Percentiles rank a stretch among this genome's conserved stretches.
phyloP scores from a whole-genome alignment of 2,797 vertebrate genomes.

The Rhinoraja longicauda region DNA sequence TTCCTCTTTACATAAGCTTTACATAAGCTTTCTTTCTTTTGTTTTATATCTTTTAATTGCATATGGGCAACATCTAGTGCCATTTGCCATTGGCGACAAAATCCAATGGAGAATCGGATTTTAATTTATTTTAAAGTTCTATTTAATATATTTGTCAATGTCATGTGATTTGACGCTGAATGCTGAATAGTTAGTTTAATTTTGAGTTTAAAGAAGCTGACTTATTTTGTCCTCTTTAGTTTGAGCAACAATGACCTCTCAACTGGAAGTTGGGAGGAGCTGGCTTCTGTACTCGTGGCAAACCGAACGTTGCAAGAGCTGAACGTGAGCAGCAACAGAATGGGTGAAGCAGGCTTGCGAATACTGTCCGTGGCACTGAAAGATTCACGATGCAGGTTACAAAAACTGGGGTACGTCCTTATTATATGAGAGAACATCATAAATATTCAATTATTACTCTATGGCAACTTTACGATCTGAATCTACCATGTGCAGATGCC shows the following conservation, averaged over 20 bases:
- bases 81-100: no score
- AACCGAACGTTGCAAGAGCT: not conserved
- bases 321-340: not conserved
- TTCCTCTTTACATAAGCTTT: no score
- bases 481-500: not conserved
- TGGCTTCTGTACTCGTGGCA: not conserved
- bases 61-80: no score
- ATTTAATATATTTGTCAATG: not conserved
- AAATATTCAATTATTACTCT: not conserved
- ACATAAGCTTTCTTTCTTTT: no score
- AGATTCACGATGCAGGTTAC: constrained; percentile 6
- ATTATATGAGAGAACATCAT: not conserved
- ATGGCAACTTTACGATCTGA: not conserved
- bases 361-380: constrained; percentile 15
- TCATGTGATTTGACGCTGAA: not conserved
- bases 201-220: not conserved
- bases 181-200: not conserved
- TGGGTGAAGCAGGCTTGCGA: constrained; percentile 1
- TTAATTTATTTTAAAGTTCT: not conserved
- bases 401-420: constrained; percentile 1
- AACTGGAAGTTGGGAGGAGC: not conserved
- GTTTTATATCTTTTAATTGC: no score
- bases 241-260: constrained; percentile 23
- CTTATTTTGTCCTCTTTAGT: not conserved
- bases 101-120: not conserved